These are phyloP conservation scores for Pachyramphus minor DNA, from an alignment of 2,113 vertebrate genomes.

Conservation along the genomic window DNA sequence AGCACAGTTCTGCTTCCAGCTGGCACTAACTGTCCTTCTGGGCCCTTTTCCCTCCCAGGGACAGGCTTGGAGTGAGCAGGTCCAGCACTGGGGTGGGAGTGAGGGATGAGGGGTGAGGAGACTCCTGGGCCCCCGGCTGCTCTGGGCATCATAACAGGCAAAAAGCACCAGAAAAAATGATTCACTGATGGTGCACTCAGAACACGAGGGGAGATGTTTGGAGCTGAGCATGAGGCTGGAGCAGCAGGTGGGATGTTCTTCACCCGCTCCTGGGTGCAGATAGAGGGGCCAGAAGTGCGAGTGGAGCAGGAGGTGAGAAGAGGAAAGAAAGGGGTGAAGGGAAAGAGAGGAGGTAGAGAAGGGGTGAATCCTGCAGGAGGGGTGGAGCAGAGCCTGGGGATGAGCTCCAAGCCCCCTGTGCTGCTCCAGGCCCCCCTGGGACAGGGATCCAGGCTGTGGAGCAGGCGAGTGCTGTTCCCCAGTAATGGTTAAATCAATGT, in stretches of 20 bases:
- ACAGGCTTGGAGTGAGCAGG: neutral
- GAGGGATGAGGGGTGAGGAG: neutral
- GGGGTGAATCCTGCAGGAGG: neutral
- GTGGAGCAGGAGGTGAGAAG: neutral
- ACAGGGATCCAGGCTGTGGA: neutral
- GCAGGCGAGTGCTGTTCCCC: neutral
- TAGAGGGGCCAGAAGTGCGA: neutral
- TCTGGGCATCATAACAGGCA: neutral
- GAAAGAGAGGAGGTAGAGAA: neutral
- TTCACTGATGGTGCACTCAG: neutral
- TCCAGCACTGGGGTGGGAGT: neutral
- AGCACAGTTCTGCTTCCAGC: neutral
- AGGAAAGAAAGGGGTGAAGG: neutral
- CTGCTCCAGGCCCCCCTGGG: neutral
- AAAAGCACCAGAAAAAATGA: neutral
- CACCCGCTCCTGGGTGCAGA: neutral
- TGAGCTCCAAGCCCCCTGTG: neutral
- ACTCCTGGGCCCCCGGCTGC: neutral
- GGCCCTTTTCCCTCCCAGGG: neutral
- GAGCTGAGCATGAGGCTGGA: neutral
- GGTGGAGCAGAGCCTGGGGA: neutral
- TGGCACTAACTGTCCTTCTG: neutral
- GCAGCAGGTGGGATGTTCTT: neutral
- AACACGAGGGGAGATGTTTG: rapidly evolving
- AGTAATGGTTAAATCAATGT: constrained; percentile 5